Base-by-base conservation (phyloP, 2,888 invertebrate species). In the Drosophila mayaguana region DNA sequence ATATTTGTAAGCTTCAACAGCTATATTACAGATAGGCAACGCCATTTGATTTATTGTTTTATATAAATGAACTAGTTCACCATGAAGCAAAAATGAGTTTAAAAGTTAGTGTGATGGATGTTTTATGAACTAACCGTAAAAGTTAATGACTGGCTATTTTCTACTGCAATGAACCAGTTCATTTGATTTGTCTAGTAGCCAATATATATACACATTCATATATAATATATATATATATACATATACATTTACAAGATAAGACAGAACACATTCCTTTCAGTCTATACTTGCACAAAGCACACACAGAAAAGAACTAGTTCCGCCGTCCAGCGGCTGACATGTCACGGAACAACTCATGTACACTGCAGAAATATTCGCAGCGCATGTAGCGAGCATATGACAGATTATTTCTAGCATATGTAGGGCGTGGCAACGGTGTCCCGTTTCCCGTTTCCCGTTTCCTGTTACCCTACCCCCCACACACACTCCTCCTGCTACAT, bases 331-430 rank as follows among this genome's bases (percentile, higher is more conserved):
- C 7, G 1, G 42, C 8, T 32, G 16, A 6, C 32, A 20, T 8
- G 57, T 11, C n/a, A 4, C 3, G 12, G 22, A 25, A 18, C 28
- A 64, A 32, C 16, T 22, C 38, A 54, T 65, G 7, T 46, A 46
- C 65, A 12, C 32, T 6, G 11, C 6, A 9, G 3, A 18, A 34
- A 16, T 16, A n/a, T 0, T 12, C 2, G 66, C 8, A 55, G 66
- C 32, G 46, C 14, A 55, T 67, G 11, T 3, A n/a, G 34, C 54
- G 34, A 67, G 46, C 66, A 55, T 66, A 55, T 48, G 67, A 66
- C 40, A 48, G 66, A 66, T 66, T 66, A 48, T 67, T 65, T 53
- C 45, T 12, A 46, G 65, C 65, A 64, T 45, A 40, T 65, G n/a
- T 55, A 36, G 32, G 32, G 25, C 40, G 54, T 34, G 40, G 34